A percentile compares a stretch with the other conserved stretches of the same genome.
Conservation (phyloP, 2,888 invertebrate genomes). For the Pandemis cinnamomeana region DNA sequence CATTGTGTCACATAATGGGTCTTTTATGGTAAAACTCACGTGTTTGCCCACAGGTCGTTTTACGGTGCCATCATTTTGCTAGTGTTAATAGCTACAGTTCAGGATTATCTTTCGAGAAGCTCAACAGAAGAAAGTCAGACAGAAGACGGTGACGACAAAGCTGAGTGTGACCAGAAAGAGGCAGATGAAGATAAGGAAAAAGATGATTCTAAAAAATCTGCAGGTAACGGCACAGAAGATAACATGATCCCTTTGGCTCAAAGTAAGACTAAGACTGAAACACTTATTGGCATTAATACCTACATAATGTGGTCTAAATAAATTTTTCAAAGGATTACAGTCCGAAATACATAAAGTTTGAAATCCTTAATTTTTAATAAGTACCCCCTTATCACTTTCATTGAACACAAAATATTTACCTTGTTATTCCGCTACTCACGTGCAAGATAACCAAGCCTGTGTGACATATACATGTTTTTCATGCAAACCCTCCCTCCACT, state of each 20-base stretch:
- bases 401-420: no score
- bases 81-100: slow-evolving; percentile 74
- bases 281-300: no score
- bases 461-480: no score
- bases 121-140: slow-evolving; percentile 45
- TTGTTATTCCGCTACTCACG: no score
- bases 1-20: background rate
- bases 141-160: slow-evolving; percentile 52
- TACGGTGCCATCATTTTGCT: slow-evolving; percentile 71
- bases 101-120: slow-evolving; percentile 68
- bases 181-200: slow-evolving; percentile 50
- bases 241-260: background rate
- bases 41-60: slow-evolving; percentile 63
- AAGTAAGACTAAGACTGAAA: no score
- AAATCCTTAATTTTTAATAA: no score
- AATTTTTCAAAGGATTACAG: no score
- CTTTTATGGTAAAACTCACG: background rate
- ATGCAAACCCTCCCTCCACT: no score
- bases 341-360: no score
- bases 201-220: background rate
- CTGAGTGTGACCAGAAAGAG: slow-evolving; percentile 55
- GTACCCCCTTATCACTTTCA: no score
- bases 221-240: slow-evolving; percentile 1
- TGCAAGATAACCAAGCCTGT: no score
- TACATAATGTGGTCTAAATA: no score